phyloP scores from a whole-genome alignment of 1,140 invertebrate species.

The Drosophila sucinea region DNA sequence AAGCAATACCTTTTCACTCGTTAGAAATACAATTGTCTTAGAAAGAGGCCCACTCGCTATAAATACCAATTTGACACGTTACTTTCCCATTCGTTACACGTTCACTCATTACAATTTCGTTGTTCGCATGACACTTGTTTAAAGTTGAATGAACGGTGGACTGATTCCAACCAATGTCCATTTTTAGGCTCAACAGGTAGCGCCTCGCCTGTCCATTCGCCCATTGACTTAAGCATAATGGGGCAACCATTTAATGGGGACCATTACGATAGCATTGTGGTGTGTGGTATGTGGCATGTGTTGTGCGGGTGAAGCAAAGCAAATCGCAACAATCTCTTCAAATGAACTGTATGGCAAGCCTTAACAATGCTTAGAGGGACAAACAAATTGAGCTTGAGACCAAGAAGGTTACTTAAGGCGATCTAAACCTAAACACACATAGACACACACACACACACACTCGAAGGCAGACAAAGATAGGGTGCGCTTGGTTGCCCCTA shows the following conservation, averaged over 20 bases:
- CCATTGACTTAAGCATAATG: background rate
- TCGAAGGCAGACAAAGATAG: conserved; percentile 1
- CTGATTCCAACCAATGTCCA: background rate
- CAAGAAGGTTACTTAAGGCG: background rate
- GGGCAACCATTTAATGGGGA: background rate
- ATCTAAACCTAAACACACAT: conserved; percentile 2
- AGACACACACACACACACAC: conserved; percentile 6
- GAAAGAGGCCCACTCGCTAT: too few relatives aligned
- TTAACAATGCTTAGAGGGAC: background rate
- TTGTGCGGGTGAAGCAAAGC: background rate
- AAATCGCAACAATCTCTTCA: conserved; percentile 9
- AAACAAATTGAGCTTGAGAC: background rate
- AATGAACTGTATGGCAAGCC: conserved; percentile 5
- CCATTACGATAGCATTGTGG: background rate
- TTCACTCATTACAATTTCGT: background rate
- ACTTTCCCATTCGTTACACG: background rate
- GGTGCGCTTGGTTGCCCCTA: conserved; percentile 7
- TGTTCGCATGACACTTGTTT: background rate
- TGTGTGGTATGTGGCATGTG: background rate
- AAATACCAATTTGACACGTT: too few relatives aligned
- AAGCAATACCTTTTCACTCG: too few relatives aligned
- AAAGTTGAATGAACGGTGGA: background rate
- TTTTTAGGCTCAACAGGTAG: background rate
- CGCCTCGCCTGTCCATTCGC: background rate
- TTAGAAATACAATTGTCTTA: too few relatives aligned